Percentiles rank a stretch among this genome's conserved stretches.
Conservation (phyloP, 1,140 invertebrate species). For the Megathymus violae region DNA sequence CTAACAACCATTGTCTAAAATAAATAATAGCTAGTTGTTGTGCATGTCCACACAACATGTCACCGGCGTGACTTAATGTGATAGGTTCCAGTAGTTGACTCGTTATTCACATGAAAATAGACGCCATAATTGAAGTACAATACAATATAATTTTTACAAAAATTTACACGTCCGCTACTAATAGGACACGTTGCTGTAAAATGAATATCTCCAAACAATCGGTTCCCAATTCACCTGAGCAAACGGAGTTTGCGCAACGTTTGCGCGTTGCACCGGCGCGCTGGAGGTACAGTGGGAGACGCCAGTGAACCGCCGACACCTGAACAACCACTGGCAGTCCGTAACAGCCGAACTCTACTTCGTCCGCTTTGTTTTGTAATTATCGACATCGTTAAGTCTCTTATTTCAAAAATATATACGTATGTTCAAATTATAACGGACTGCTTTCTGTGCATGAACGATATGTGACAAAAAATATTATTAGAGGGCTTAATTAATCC, state of each 20-base stretch:
- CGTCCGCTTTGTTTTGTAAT: neutral
- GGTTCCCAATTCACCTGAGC: conserved; percentile 4
- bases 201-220: neutral
- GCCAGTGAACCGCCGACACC: conserved; percentile 2
- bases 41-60: too few species aligned
- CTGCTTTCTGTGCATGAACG: too few species aligned
- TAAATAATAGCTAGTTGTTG: too few species aligned
- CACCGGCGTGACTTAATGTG: too few species aligned
- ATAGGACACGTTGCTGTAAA: neutral
- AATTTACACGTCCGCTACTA: neutral
- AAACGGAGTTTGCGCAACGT: conserved; percentile 22
- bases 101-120: too few species aligned
- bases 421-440: too few species aligned
- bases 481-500: too few species aligned
- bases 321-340: conserved; percentile 8
- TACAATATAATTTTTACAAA: neutral
- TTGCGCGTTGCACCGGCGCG: neutral
- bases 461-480: too few species aligned
- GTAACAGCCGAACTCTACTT: neutral
- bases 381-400: neutral
- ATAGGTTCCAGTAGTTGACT: too few species aligned
- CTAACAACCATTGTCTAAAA: too few species aligned
- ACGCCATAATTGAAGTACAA: too few species aligned
- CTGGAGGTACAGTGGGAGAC: conserved; percentile 9
- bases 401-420: neutral